Evolutionary conservation across 2,888 invertebrate genomes (phyloP).

Genomic region (Caenorhabditis doughertyi): DNA sequence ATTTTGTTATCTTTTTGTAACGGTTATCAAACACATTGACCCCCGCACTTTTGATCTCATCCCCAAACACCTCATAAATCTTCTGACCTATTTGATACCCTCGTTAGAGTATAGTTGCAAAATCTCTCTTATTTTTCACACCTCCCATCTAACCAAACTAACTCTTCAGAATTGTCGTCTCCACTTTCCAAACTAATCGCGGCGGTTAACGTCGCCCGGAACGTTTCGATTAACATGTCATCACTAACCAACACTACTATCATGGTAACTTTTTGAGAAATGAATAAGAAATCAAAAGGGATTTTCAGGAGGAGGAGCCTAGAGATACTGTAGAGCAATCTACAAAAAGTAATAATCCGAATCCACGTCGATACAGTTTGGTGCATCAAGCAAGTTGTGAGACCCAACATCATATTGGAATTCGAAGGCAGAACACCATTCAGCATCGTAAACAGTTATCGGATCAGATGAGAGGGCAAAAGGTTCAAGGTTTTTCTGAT

Average conservation of each 20-base stretch:
- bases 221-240: conserved; percentile 55
- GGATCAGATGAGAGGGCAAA: conserved; percentile 71
- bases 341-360: conserved; percentile 39
- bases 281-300: too few species aligned
- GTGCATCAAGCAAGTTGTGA: conserved; percentile 73
- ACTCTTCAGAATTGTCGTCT: conserved; percentile 39
- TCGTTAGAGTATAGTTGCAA: too few species aligned
- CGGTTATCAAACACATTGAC: too few species aligned
- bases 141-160: conserved; percentile 13
- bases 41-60: too few species aligned
- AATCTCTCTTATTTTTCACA: too few species aligned
- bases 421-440: conserved; percentile 77
- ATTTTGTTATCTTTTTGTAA: too few species aligned
- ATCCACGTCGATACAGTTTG: conserved; percentile 66
- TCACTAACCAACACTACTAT: conserved; percentile 48
- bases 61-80: too few species aligned
- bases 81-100: too few species aligned
- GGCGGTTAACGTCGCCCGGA: conserved; percentile 45
- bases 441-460: conserved; percentile 74
- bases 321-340: neutral
- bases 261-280: conserved; percentile 18
- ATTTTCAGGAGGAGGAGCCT: conserved; percentile 33
- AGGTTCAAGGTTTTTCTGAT: conserved; percentile 58
- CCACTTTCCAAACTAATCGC: conserved; percentile 32
- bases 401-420: conserved; percentile 68